A percentile compares a stretch with the other conserved stretches of the same genome.
Conservation (phyloP, 2,113 vertebrate genomes). For the Nothoprocta perdicaria region DNA sequence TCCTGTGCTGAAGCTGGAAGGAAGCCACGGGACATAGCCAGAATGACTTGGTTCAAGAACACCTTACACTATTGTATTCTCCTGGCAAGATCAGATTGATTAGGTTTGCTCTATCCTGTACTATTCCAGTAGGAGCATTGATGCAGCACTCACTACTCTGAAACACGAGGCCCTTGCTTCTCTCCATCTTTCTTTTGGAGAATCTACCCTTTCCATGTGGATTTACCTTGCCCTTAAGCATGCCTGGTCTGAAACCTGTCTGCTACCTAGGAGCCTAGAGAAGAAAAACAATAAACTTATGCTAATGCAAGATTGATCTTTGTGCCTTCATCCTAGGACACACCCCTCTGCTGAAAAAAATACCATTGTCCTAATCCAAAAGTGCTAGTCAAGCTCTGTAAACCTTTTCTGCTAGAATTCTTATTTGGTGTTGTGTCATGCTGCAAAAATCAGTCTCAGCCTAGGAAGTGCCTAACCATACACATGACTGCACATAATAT, state of each 20-base stretch:
- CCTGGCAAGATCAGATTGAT: neutral
- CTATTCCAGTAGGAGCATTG: neutral
- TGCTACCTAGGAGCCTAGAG: neutral
- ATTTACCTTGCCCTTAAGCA: neutral
- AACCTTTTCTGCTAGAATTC: neutral
- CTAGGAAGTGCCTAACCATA: neutral
- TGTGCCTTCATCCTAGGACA: neutral
- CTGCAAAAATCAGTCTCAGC: neutral
- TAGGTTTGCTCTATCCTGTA: neutral
- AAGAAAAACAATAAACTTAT: slow-evolving; percentile 19
- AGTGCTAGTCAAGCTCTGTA: neutral
- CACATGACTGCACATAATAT: neutral
- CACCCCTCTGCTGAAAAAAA: neutral
- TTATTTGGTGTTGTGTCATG: neutral
- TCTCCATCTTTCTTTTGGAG: neutral
- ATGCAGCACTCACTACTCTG: neutral
- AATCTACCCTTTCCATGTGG: neutral
- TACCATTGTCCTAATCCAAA: neutral
- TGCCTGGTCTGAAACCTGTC: neutral
- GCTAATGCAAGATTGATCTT: neutral
- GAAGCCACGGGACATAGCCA: neutral
- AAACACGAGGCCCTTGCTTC: neutral
- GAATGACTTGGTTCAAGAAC: neutral
- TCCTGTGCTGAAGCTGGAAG: slow-evolving; percentile 48
- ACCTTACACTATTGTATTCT: neutral